Conservation (phyloP, 1,140 invertebrate species). For the Piezodorus guildinii region DNA sequence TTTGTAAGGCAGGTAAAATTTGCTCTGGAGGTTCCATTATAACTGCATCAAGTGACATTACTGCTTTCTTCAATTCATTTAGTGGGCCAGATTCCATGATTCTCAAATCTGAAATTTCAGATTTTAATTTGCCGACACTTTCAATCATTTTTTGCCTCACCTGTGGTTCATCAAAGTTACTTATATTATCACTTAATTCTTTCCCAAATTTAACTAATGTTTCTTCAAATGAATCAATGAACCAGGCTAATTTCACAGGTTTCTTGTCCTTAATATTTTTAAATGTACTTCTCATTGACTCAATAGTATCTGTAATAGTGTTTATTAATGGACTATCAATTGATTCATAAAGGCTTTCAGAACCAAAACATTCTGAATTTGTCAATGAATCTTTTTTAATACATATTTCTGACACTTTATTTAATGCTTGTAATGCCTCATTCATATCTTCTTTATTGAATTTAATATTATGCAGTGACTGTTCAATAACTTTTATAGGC, state of each 20-base stretch:
- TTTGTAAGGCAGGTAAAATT: conserved; percentile 4
- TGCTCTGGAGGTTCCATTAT: not conserved
- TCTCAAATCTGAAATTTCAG: not conserved
- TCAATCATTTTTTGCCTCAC: not conserved
- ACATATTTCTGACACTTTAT: not conserved
- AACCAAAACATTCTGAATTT: conserved; percentile 16
- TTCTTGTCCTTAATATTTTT: not conserved
- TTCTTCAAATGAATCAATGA: conserved; percentile 12
- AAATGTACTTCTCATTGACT: not conserved
- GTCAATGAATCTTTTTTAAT: not conserved
- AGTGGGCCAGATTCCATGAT: not conserved
- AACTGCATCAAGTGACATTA: not conserved
- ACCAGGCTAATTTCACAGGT: not conserved
- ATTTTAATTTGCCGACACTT: not conserved
- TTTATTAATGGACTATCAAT: conserved; percentile 16
- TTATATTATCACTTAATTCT: not conserved
- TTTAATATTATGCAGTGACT: not conserved
- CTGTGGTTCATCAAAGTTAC: conserved; percentile 5
- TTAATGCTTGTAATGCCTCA: conserved; percentile 3
- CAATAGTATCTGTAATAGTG: conserved; percentile 10
- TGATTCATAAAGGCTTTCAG: conserved; percentile 5
- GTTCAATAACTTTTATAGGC: conserved; percentile 16
- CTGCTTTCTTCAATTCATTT: not conserved
- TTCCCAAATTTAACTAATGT: not conserved
- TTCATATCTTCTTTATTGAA: conserved; percentile 4